Percentiles rank a stretch among this genome's conserved stretches.
Conservation (phyloP, 2,797 vertebrate genomes). For the Anomalospiza imberbis region DNA sequence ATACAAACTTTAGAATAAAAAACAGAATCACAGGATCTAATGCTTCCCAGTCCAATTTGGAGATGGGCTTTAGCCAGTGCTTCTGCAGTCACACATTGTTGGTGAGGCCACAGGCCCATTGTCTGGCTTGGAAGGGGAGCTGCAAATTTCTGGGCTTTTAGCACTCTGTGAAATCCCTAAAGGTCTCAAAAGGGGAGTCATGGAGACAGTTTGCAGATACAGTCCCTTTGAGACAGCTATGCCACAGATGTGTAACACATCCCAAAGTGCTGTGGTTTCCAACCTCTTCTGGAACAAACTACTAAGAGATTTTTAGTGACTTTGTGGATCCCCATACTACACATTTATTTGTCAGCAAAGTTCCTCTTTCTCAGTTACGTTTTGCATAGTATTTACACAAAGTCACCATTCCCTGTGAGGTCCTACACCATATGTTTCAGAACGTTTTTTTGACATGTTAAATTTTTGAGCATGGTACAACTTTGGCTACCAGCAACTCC, state of each 20-base stretch:
- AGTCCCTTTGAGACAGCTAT: background rate
- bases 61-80: background rate
- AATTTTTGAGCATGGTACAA: background rate
- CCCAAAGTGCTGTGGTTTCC: background rate
- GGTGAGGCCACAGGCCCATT: constrained; percentile 21
- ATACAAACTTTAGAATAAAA: constrained; percentile 31
- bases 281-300: background rate
- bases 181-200: background rate
- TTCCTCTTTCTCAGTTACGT: background rate
- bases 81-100: background rate
- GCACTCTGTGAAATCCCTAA: background rate
- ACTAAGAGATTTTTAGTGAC: background rate
- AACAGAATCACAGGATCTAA: background rate
- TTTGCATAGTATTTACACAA: background rate
- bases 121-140: background rate
- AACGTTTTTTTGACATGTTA: accelerated
- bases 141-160: constrained; percentile 14
- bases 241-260: background rate
- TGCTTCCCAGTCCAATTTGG: background rate
- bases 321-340: background rate
- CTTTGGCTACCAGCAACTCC: background rate
- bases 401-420: background rate
- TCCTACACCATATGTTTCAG: background rate
- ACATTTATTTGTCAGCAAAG: background rate
- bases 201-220: background rate